Percentiles rank a stretch among this genome's conserved stretches.
Conservation (phyloP, 2,888 invertebrate species). For the Stramonita haemastoma region DNA sequence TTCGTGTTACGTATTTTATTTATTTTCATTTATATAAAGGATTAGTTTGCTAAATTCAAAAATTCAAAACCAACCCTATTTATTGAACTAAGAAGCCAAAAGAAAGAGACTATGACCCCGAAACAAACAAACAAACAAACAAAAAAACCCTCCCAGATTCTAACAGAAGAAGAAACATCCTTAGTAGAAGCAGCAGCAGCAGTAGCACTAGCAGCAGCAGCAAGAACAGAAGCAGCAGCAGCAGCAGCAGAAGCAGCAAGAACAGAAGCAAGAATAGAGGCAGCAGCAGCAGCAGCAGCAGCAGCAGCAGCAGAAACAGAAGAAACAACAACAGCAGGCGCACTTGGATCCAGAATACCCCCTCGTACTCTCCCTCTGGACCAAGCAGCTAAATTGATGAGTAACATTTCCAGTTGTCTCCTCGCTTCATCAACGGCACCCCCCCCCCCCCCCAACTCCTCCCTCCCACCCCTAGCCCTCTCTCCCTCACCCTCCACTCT, state of each 20-base stretch:
- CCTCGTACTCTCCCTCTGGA: constrained; percentile 13
- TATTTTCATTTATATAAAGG: too few relatives aligned
- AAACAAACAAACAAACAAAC: too few relatives aligned
- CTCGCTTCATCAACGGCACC: constrained; percentile 8
- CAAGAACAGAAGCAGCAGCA: too few relatives aligned
- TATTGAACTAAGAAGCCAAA: too few relatives aligned
- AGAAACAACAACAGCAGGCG: background rate
- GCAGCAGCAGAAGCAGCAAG: background rate
- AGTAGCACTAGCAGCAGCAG: background rate
- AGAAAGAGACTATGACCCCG: too few relatives aligned
- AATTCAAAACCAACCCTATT: too few relatives aligned
- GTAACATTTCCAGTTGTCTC: constrained; percentile 32
- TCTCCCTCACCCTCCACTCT: background rate
- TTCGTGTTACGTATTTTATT: too few relatives aligned
- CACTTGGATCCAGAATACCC: background rate
- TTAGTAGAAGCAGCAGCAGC: background rate
- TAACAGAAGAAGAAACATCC: background rate
- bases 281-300: constrained; percentile 4
- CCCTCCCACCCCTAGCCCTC: background rate
- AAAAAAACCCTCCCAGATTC: too few relatives aligned
- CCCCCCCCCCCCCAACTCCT: background rate
- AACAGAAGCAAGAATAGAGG: background rate
- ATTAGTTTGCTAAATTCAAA: too few relatives aligned
- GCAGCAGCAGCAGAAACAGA: background rate
- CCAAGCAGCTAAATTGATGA: constrained; percentile 39